Base-by-base conservation (phyloP, 2,888 invertebrate species). In the Luperina nickerlii region DNA sequence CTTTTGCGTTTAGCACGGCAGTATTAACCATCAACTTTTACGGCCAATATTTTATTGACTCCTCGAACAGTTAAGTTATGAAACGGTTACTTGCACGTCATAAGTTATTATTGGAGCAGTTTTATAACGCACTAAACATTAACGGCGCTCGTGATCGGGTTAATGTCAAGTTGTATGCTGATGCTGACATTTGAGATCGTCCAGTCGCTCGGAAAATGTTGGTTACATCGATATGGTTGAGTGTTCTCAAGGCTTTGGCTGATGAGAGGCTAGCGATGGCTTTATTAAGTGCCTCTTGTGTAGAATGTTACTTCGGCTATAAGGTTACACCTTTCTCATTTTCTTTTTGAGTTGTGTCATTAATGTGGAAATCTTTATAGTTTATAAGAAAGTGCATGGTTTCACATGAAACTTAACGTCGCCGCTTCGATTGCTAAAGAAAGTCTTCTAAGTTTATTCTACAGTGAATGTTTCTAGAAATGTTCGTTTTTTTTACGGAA, bases 131-230 rank as follows among this genome's bases (percentile, higher is more conserved):
- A 89, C 86, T 84, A 86, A 85, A 90, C 82, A 74, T 90, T 91
- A 90, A 87, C 81, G 86, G 83, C 88, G 81, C 84, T 95, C 95
- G 95, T 95, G 96, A 94, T 93, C 94, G 86, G 84, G 86, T 91
- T 90, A 89, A 89, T 95, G 95, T 93, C 95, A 94, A 92, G 91
- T 91, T 89, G 90, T 91, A 87, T 80, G 79, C 92, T 95, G 95
- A 93, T 79, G 82, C 92, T 95, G 95, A 94, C 95, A 95, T 95
- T 95, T 95, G 86, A 91, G 91, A 89, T 78, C 87, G 90, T 90
- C 90, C 91, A 91, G 81, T 89, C 88, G 73, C 86, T 89, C 79
- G 88, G 88, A 88, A 89, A 88, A 85, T 85, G 79, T 79, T 71
- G 71, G 71, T 74, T 85, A 81, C 71, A 69, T 82, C 79, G 79